These are phyloP conservation scores for Scomber japonicus DNA, from an alignment of 2,113 vertebrate genomes.

Conservation along the genomic window DNA sequence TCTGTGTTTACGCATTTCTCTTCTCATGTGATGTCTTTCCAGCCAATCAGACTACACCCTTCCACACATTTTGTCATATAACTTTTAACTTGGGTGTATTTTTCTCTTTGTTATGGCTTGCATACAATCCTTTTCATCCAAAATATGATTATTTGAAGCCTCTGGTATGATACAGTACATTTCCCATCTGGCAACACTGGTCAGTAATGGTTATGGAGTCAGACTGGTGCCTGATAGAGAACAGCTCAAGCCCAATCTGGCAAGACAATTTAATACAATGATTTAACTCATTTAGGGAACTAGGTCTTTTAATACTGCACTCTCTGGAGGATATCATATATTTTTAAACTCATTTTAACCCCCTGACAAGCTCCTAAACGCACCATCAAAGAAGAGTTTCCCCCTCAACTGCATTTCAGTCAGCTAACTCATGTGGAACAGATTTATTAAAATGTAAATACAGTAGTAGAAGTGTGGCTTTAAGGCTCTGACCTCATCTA, in stretches of 20 bases:
- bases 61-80: too few species aligned
- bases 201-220: too few species aligned
- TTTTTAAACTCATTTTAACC: not conserved
- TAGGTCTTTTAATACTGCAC: not conserved
- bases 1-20: too few species aligned
- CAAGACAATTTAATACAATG: not conserved
- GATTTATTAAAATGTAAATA: conserved; percentile 46
- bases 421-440: not conserved
- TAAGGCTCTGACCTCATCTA: too few species aligned
- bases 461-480: not conserved
- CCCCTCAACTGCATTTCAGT: conserved; percentile 3
- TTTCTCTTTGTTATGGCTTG: too few species aligned
- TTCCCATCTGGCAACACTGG: too few species aligned
- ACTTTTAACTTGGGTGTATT: too few species aligned
- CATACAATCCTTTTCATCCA: too few species aligned
- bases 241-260: not conserved
- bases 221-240: not conserved
- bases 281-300: not conserved
- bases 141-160: too few species aligned
- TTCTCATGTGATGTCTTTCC: too few species aligned
- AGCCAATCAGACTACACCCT: too few species aligned
- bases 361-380: conserved; percentile 1
- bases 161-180: too few species aligned
- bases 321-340: not conserved
- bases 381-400: conserved; percentile 3